Base-by-base conservation (phyloP, 2,797 vertebrate genomes). In the Ctenopoma kingsleyae region DNA sequence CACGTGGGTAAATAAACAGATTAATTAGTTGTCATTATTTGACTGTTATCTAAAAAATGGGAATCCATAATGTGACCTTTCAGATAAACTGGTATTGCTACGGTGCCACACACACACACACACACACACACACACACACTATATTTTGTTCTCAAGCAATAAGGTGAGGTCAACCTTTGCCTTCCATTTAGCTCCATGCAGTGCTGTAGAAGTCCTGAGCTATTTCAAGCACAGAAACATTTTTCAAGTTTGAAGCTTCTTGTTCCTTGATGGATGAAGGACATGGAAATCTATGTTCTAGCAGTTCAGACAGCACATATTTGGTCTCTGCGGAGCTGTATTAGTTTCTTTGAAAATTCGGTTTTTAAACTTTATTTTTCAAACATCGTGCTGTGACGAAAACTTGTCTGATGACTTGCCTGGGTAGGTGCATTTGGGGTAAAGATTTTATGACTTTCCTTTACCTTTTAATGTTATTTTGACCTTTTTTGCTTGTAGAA, bases 251-350 rank as follows among this genome's bases (percentile, higher is more conserved):
- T 65, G 54, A 80, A 62, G 67, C 65, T 55, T 81, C 36, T 66
- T 63, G 47, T 62, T 74, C 56, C 66, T 83, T 72, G 76, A 68
- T 51, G 78, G 75, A 81, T 82, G 76, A 85, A 85, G 64, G 81
- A 80, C 15, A 5, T 58, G 48, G 70, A 82, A 79, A 77, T 78
- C 53, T 71, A 27, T 65, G 59, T 64, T 84, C 66, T 76, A 53
- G 56, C 62, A 68, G 53, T 65, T 75, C 62, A 75, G 59, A 77
- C 61, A 9, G 32, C 54, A 71, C 32, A 69, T 71, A 60, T 66
- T 53, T 47, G 65, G 79, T 80, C 86, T 82, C 87, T 35, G 35
- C 22, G 71, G 78, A 68, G 59, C 76, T 82, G 79, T 64, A 74
- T 80, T 87, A 76, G 23, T 74, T 87, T 81, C 64, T 74, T 56